A percentile compares a stretch with the other conserved stretches of the same genome.
phyloP scores from a whole-genome alignment of 2,888 invertebrate species.

The Bellardia bayeri region DNA sequence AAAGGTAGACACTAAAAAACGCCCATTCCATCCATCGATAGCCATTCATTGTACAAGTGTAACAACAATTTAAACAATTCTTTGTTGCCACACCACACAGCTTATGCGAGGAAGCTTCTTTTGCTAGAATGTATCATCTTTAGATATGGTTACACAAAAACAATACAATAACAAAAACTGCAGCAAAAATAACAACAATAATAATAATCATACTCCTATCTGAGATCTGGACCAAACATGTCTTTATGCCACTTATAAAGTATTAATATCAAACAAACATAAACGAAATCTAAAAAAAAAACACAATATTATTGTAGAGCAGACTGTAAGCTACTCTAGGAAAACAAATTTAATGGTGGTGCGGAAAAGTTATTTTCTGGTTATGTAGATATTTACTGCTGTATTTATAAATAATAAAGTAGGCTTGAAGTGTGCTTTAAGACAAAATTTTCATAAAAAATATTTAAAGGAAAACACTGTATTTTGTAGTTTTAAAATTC shows the following conservation, averaged over 20 bases:
- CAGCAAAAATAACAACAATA: constrained; percentile 34
- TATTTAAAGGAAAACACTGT: too few relatives aligned
- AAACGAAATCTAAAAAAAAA: constrained; percentile 27
- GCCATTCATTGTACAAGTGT: constrained; percentile 38
- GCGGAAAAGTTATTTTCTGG: background rate
- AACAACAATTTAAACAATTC: constrained; percentile 31
- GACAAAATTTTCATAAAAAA: too few relatives aligned
- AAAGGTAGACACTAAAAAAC: background rate
- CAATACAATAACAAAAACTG: constrained; percentile 29
- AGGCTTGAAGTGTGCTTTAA: too few relatives aligned
- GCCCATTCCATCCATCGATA: constrained; percentile 8
- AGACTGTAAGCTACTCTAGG: background rate
- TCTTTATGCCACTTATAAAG: constrained; percentile 68
- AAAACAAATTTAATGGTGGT: background rate
- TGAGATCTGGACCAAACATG: constrained; percentile 65
- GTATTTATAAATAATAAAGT: too few relatives aligned
- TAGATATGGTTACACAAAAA: constrained; percentile 28
- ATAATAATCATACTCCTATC: constrained; percentile 48
- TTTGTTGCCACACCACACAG: background rate
- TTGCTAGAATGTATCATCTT: background rate
- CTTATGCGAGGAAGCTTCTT: constrained; percentile 39
- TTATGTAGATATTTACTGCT: too few relatives aligned
- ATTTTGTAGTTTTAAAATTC: too few relatives aligned
- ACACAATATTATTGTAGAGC: constrained; percentile 27
- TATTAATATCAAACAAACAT: constrained; percentile 57